Percentiles rank a stretch among this genome's conserved stretches.
These are phyloP conservation scores for Cryptocephalus moraei DNA, from an alignment of 2,888 invertebrate species.

Conservation along the genomic window DNA sequence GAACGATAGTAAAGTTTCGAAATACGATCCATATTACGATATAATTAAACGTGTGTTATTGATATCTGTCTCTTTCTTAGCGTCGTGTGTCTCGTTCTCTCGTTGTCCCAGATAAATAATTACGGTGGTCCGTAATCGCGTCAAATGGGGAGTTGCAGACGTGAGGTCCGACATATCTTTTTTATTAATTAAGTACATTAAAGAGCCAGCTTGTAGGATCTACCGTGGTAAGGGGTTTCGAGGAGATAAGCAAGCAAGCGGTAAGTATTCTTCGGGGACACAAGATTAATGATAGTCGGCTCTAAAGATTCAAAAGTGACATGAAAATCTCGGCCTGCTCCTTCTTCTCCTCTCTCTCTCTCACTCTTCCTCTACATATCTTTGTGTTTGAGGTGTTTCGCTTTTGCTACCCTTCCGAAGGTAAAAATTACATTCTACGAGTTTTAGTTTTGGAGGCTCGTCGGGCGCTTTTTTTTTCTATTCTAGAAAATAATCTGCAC, in stretches of 20 bases:
- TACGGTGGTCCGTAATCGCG: conserved; percentile 17
- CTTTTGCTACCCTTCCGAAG: conserved; percentile 20
- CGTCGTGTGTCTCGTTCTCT: neutral
- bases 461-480: neutral
- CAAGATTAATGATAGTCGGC: conserved; percentile 40
- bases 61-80: neutral
- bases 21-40: too few species aligned
- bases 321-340: conserved; percentile 40
- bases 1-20: too few species aligned
- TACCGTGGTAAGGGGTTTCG: conserved; percentile 23
- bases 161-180: conserved; percentile 26
- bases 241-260: conserved; percentile 25
- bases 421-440: conserved; percentile 19
- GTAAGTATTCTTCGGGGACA: conserved; percentile 27
- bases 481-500: conserved; percentile 5
- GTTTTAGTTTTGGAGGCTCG: neutral
- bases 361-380: conserved; percentile 27
- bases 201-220: conserved; percentile 28
- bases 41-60: too few species aligned
- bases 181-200: conserved; percentile 34
- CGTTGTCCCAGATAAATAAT: conserved; percentile 14
- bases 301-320: conserved; percentile 41
- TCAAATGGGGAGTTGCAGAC: conserved; percentile 13
- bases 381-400: conserved; percentile 31
- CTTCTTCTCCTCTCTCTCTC: conserved; percentile 31